Conservation (phyloP, 2,797 vertebrate species). For the Sparidentex hasta region DNA sequence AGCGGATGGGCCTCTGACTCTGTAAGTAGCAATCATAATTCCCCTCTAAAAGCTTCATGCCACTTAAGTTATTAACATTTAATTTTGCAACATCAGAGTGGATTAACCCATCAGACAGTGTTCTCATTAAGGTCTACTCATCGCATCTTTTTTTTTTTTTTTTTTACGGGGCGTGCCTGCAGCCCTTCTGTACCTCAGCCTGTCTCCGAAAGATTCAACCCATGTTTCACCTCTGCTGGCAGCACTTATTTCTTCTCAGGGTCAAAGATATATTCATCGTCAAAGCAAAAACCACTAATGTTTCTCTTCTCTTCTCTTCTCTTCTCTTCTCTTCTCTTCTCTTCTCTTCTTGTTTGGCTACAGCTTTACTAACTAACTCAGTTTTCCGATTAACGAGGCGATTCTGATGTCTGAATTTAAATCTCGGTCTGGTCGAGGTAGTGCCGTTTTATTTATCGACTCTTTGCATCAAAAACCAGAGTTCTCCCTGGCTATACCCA, state of each 20-base stretch:
- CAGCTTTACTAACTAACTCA: constrained; percentile 7
- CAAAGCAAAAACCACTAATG: constrained; percentile 3
- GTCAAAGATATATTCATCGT: constrained; percentile 3
- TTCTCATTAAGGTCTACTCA: constrained; percentile 66
- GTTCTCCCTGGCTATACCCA: not conserved
- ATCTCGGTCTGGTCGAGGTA: not conserved
- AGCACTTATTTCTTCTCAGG: not conserved
- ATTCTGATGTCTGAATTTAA: not conserved
- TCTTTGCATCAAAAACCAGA: not conserved
- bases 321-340: not conserved
- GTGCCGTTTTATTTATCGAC: not conserved
- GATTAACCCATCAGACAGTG: constrained; percentile 74
- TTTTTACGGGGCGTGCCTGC: constrained; percentile 13
- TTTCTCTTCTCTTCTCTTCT: not conserved
- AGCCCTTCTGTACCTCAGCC: constrained; percentile 35
- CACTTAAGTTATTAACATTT: constrained; percentile 85
- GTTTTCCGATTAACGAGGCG: not conserved
- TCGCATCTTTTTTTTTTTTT: constrained; percentile 43
- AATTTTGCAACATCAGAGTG: constrained; percentile 73
- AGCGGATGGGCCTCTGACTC: constrained; percentile 55
- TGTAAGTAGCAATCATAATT: constrained; percentile 66
- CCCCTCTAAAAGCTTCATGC: constrained; percentile 76
- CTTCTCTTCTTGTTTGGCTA: constrained; percentile 8
- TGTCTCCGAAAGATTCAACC: constrained; percentile 28
- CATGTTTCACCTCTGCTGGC: constrained; percentile 19